Evolutionary conservation across 2,888 invertebrate species (phyloP).

Genomic region (Opisthograptis luteolata): DNA sequence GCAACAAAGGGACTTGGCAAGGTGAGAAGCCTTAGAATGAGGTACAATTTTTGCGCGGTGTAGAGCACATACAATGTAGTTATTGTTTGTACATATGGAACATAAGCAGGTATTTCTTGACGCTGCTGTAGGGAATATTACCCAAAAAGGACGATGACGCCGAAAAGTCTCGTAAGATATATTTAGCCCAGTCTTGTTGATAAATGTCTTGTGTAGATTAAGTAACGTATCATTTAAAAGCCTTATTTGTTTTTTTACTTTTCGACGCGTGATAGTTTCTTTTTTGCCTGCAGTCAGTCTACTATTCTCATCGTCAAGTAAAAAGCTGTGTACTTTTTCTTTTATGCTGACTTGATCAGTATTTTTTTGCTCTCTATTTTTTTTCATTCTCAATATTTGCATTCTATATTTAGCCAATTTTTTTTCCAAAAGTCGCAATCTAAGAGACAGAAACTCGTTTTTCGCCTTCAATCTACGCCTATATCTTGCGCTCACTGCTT

Average conservation of each 20-base stretch:
- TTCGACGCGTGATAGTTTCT: constrained; percentile 26
- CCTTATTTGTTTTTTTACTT: constrained; percentile 27
- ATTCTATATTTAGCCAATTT: neutral
- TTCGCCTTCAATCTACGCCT: neutral
- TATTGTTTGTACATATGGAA: constrained; percentile 18
- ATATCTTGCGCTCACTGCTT: neutral
- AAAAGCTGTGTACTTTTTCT: constrained; percentile 13
- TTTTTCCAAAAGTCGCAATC: neutral
- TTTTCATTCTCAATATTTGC: neutral
- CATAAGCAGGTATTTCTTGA: constrained; percentile 28
- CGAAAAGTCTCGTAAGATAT: constrained; percentile 30
- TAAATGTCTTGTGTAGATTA: constrained; percentile 23
- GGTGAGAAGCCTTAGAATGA: neutral
- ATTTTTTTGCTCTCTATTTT: neutral
- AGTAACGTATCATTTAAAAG: constrained; percentile 22
- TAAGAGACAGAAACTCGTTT: neutral
- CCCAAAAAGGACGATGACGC: constrained; percentile 28
- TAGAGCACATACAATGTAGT: constrained; percentile 11
- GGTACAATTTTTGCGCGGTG: neutral
- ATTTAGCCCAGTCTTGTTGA: constrained; percentile 10
- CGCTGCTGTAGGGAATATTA: constrained; percentile 22
- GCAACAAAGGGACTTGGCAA: neutral
- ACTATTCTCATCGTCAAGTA: constrained; percentile 23
- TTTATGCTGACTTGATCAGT: neutral
- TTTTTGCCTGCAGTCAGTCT: constrained; percentile 29